Conservation (phyloP, 37 sponge, comb jelly and placozoan species). For the Geodia barretti region DNA sequence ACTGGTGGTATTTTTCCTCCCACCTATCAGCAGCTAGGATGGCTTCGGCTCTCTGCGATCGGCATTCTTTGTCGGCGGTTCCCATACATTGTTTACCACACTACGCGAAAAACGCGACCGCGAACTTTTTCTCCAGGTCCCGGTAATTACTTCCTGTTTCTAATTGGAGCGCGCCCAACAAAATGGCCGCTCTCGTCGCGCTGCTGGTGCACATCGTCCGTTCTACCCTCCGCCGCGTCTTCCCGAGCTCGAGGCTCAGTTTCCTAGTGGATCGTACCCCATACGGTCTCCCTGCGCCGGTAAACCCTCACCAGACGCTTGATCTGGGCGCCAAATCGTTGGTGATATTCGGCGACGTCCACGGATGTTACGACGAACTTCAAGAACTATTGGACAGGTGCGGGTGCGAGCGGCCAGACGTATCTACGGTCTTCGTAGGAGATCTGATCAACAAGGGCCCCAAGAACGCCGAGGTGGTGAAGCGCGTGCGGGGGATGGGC, state of each 20-base stretch:
- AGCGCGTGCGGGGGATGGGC: conserved; percentile 43
- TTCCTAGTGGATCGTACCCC: conserved; percentile 47
- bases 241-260: conserved; percentile 35
- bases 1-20: background rate
- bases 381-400: conserved; percentile 54
- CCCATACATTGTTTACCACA: background rate
- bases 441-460: conserved; percentile 90
- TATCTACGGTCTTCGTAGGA: conserved; percentile 72
- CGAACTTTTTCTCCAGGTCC: no score
- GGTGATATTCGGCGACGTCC: conserved; percentile 80
- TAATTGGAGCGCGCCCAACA: background rate
- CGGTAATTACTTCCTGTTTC: background rate
- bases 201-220: conserved; percentile 5
- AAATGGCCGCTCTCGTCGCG: conserved; percentile 34
- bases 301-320: conserved; percentile 23
- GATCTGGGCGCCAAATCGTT: conserved; percentile 48
- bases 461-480: conserved; percentile 61
- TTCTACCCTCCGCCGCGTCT: conserved; percentile 10
- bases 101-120: no score
- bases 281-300: conserved; percentile 66
- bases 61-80: no score
- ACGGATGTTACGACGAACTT: conserved; percentile 88
- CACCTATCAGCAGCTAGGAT: background rate
- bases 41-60: background rate
- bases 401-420: conserved; percentile 15